phyloP scores from a whole-genome alignment of 2,113 vertebrate genomes.

The Chionodraco myersi region DNA sequence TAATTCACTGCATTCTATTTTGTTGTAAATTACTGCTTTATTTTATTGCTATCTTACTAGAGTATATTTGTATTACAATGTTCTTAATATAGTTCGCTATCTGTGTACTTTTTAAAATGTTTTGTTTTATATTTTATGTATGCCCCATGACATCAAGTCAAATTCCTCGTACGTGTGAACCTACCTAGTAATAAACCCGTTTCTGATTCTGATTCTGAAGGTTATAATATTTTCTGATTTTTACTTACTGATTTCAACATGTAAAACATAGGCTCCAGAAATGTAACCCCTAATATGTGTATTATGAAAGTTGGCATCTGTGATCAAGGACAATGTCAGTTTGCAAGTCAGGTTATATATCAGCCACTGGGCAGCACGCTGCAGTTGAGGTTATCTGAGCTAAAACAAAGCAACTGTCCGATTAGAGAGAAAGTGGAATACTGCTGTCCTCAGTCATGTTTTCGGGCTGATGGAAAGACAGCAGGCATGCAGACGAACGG shows the following conservation, averaged over 20 bases:
- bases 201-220: too few relatives aligned
- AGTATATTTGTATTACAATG: too few relatives aligned
- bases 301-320: neutral
- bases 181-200: too few relatives aligned
- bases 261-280: neutral
- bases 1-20: too few relatives aligned
- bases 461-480: conserved; percentile 47
- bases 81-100: too few relatives aligned
- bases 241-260: neutral
- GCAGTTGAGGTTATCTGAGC: conserved; percentile 65
- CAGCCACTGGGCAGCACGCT: conserved; percentile 42
- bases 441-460: conserved; percentile 24
- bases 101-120: too few relatives aligned
- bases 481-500: conserved; percentile 21
- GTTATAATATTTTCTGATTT: neutral
- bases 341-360: conserved; percentile 46
- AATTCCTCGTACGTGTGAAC: too few relatives aligned
- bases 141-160: too few relatives aligned
- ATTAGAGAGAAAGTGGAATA: conserved; percentile 37
- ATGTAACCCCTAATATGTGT: neutral
- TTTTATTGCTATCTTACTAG: too few relatives aligned
- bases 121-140: too few relatives aligned
- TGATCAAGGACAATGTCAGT: conserved; percentile 1
- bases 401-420: conserved; percentile 42
- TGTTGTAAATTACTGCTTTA: too few relatives aligned